Percentiles rank a stretch among this genome's conserved stretches.
These are phyloP conservation scores for Xenops minutus DNA, from an alignment of 2,797 vertebrate species.

Conservation along the genomic window DNA sequence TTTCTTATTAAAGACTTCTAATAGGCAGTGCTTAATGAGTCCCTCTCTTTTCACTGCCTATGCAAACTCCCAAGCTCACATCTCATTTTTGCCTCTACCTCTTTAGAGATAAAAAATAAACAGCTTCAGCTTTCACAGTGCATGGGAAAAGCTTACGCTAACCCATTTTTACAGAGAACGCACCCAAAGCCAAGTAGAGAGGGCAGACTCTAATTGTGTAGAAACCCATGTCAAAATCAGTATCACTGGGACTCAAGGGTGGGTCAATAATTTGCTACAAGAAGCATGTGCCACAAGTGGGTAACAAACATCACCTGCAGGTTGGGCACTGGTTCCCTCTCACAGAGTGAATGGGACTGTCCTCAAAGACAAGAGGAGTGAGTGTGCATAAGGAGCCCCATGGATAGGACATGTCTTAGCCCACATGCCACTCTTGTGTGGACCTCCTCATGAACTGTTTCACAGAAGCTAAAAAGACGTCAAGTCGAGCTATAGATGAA, in stretches of 20 bases:
- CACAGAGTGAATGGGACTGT: neutral
- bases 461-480: neutral
- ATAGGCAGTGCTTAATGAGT: neutral
- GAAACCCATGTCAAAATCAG: neutral
- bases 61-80: neutral
- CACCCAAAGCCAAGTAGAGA: neutral
- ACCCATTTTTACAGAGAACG: neutral
- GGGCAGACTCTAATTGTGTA: neutral
- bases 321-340: neutral
- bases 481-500: neutral
- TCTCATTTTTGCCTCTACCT: neutral
- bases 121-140: neutral
- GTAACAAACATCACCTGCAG: neutral
- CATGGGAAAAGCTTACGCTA: neutral
- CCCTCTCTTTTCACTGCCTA: neutral
- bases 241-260: neutral
- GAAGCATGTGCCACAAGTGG: neutral
- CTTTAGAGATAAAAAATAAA: neutral
- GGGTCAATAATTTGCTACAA: neutral
- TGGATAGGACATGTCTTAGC: fast-evolving
- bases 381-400: neutral
- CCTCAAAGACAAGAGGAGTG: fast-evolving
- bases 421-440: fast-evolving
- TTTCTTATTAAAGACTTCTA: neutral
- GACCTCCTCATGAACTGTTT: neutral